Percentiles rank a stretch among this genome's conserved stretches.
These are phyloP conservation scores for Wiebesia pumilae DNA, from an alignment of 1,140 invertebrate genomes.

Conservation along the genomic window DNA sequence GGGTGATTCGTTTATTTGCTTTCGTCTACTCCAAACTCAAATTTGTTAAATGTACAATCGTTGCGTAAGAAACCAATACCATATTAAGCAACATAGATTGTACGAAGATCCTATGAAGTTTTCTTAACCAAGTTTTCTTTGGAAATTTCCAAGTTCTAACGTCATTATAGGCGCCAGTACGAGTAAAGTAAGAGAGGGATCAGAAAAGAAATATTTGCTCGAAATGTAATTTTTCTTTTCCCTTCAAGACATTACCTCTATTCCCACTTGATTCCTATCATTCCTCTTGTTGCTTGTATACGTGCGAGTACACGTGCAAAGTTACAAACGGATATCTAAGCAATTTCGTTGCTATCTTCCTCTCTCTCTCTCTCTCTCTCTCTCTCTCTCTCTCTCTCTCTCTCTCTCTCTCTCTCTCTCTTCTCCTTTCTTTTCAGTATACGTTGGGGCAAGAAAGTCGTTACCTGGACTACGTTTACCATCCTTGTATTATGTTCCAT, in stretches of 20 bases:
- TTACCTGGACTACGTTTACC: not conserved
- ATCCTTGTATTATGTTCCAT: not conserved
- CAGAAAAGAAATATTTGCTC: not conserved
- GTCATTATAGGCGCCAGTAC: not conserved
- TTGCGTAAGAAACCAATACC: not conserved
- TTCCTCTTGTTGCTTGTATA: not conserved
- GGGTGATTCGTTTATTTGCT: no score
- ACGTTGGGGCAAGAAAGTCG: not conserved
- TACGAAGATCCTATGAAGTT: not conserved
- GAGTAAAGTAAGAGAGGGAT: not conserved
- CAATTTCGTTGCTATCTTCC: no score
- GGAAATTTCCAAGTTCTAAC: conserved; percentile 12
- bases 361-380: not conserved
- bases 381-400: not conserved
- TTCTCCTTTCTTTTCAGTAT: not conserved
- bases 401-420: not conserved
- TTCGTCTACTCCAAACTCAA: not conserved
- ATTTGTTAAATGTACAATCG: not conserved
- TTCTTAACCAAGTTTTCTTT: conserved; percentile 9
- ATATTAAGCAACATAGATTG: not conserved
- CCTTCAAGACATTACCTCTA: not conserved
- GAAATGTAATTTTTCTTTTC: conserved; percentile 36
- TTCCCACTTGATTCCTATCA: not conserved
- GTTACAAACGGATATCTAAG: not conserved
- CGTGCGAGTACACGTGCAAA: not conserved